Evolutionary conservation across 2,888 invertebrate species (phyloP).

Genomic region (Carcina quercana): DNA sequence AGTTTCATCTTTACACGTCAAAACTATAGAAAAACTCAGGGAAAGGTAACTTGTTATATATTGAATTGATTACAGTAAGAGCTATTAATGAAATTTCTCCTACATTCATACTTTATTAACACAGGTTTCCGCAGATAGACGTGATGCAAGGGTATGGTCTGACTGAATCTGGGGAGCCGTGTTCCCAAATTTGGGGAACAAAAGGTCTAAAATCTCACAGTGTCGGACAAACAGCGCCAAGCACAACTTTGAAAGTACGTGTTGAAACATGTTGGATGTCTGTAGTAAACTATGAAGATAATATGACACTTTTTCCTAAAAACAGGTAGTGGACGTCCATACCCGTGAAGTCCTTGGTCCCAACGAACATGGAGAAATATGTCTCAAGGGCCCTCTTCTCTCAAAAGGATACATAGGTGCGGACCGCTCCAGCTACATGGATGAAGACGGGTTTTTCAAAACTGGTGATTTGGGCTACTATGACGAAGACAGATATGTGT

Average conservation of each 20-base stretch:
- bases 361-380: conserved; percentile 57
- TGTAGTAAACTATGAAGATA: too few relatives aligned
- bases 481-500: conserved; percentile 44
- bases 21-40: conserved; percentile 43
- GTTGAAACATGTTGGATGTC: too few relatives aligned
- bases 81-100: too few relatives aligned
- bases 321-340: conserved; percentile 54
- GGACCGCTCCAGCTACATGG: conserved; percentile 37
- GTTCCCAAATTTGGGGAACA: conserved; percentile 45
- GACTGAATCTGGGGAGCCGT: conserved; percentile 53
- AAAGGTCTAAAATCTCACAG: conserved; percentile 45
- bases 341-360: conserved; percentile 57
- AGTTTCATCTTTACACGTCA: conserved; percentile 43
- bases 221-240: conserved; percentile 48
- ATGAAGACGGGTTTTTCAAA: conserved; percentile 42
- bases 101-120: too few relatives aligned
- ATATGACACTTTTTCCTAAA: too few relatives aligned
- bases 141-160: conserved; percentile 54
- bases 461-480: conserved; percentile 51
- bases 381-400: conserved; percentile 42
- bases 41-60: too few relatives aligned
- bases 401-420: conserved; percentile 52
- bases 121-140: conserved; percentile 39
- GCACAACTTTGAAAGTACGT: conserved; percentile 45
- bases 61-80: too few relatives aligned